Base-by-base conservation (phyloP, 2,797 vertebrate genomes). In the Macroramphosus scolopax region DNA sequence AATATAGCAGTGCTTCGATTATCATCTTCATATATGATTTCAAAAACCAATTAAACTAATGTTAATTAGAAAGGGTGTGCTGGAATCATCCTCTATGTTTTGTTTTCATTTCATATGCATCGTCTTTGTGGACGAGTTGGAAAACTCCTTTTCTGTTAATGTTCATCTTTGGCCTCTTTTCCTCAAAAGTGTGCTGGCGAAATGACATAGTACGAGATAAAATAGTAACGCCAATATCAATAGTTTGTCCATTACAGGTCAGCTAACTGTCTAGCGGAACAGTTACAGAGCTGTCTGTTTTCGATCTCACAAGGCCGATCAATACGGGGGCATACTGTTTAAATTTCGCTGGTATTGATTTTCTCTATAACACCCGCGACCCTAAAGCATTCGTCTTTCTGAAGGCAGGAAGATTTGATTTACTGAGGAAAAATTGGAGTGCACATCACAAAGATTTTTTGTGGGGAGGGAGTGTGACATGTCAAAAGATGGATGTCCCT, bases 361-460 rank as follows among this genome's bases (percentile, higher is more conserved):
- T 96, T 92, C 82, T 93, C 93, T 92, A 92, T 94, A 95, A 93
- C 92, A 92, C 93, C 91, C 89, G n/a, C 92, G 91, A 92, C 94
- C 94, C 92, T 84, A 89, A 88, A 92, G 92, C 95, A 98, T 98
- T 94, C 90, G 92, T 98, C 96, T 98, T 97, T 95, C 92, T 96
- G 94, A 97, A 95, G 94, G 95, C 94, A 95, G 94, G 95, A 96
- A 95, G 96, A 98, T 98, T 98, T 98, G 95, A 98, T 98, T 98
- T 98, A 98, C 94, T 97, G 95, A 94, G 95, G 94, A 98, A 98
- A 98, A 97, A 98, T 98, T 96, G 94, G 92, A 94, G 94, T 93
- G 94, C 93, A 93, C 95, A 97, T 96, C 94, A 93, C 94, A 95
- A 95, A 96, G 95, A 95, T 96, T 95, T 95, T 95, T 94, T 92